Conservation (phyloP, 2,888 invertebrate species). For the Formica aserva region DNA sequence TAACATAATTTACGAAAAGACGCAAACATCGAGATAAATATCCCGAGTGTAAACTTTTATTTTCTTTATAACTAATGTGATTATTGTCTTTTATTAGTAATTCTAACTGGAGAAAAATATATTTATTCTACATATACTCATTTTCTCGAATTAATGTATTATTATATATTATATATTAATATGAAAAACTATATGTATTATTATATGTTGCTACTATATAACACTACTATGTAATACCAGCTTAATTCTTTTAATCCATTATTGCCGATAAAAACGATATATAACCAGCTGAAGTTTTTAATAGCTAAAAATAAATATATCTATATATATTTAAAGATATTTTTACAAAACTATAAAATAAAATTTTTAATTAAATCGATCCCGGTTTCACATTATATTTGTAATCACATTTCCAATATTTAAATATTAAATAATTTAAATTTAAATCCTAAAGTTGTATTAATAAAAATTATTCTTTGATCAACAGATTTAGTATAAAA, state of each 20-base stretch:
- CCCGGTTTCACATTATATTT: not conserved
- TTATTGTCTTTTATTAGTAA: no score
- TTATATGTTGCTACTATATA: no score
- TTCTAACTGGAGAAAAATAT: no score
- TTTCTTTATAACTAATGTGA: no score
- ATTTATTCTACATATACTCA: no score
- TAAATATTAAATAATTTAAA: not conserved
- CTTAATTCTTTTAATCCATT: not conserved
- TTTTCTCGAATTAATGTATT: not conserved
- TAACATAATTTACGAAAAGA: no score
- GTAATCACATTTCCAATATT: not conserved
- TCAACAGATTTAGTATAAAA: no score
- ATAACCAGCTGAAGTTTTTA: not conserved
- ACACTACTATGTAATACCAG: not conserved
- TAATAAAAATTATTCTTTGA: not conserved
- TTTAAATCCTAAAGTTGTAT: not conserved
- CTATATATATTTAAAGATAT: not conserved
- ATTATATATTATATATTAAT: not conserved
- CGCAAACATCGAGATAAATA: no score
- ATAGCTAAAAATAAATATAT: not conserved
- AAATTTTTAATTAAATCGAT: not conserved
- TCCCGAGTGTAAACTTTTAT: no score
- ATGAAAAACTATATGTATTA: no score
- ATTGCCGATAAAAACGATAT: conserved; percentile 4
- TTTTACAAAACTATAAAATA: not conserved